Percentiles rank a stretch among this genome's conserved stretches.
Conservation (phyloP, 1,140 invertebrate species). For the Rhagoletis zephyria region DNA sequence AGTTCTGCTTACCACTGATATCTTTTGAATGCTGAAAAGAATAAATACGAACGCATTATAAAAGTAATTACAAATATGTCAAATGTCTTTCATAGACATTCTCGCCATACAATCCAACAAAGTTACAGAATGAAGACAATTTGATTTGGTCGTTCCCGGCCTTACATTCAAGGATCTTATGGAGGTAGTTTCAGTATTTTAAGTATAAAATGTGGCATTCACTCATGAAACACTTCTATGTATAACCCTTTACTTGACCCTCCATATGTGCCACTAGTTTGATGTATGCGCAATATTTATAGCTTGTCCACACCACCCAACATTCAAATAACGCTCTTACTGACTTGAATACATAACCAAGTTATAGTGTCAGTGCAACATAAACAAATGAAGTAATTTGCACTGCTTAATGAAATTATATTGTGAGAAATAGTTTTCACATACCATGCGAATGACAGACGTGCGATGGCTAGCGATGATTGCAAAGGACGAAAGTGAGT, state of each 20-base stretch:
- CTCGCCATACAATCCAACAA: too few species aligned
- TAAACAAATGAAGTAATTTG: slow-evolving; percentile 36
- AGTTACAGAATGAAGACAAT: too few species aligned
- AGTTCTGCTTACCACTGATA: too few species aligned
- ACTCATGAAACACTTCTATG: too few species aligned
- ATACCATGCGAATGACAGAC: slow-evolving; percentile 12
- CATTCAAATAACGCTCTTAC: neutral
- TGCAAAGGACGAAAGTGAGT: neutral
- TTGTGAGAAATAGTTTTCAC: slow-evolving; percentile 31
- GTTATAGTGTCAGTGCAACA: slow-evolving; percentile 22
- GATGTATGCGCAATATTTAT: neutral
- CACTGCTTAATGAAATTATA: slow-evolving; percentile 44
- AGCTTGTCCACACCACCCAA: slow-evolving; percentile 1
- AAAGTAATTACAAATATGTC: too few species aligned
- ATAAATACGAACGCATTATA: too few species aligned
- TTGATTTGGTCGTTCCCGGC: too few species aligned
- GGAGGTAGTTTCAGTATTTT: too few species aligned
- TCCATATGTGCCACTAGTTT: neutral
- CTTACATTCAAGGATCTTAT: too few species aligned
- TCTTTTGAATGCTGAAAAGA: too few species aligned
- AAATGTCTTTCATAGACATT: too few species aligned
- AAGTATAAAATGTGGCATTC: too few species aligned
- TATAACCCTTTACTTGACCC: neutral
- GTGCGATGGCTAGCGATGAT: neutral
- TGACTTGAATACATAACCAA: neutral